Conservation (phyloP, 2,113 vertebrate species). For the Nestor notabilis region DNA sequence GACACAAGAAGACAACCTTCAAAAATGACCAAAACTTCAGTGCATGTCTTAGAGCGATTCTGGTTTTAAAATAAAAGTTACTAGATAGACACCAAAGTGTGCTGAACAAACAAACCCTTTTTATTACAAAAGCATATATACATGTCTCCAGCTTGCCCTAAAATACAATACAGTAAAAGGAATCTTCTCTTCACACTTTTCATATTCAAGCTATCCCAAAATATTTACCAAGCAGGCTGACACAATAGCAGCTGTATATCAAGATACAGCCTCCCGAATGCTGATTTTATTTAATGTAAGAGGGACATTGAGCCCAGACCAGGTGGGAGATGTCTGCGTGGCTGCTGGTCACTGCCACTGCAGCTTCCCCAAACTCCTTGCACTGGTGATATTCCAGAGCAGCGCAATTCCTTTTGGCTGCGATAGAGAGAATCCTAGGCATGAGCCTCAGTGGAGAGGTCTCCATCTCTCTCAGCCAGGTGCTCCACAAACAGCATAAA, state of each 20-base stretch:
- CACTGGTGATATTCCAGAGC: background rate
- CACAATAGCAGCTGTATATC: background rate
- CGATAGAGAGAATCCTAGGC: background rate
- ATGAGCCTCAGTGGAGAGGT: background rate
- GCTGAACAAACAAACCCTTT: background rate
- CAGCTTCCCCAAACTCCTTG: background rate
- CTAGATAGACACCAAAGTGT: background rate
- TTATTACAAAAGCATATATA: background rate
- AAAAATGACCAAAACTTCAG: background rate
- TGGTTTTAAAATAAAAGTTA: background rate
- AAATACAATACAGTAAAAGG: background rate
- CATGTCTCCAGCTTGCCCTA: background rate
- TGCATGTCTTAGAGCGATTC: background rate
- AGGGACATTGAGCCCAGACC: background rate
- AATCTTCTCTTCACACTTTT: background rate
- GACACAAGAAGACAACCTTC: background rate
- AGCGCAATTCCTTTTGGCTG: fast-evolving
- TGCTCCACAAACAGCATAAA: background rate
- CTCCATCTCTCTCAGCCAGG: background rate
- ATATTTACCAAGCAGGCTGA: background rate
- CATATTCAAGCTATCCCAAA: background rate
- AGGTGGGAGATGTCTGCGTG: background rate
- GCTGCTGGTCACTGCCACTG: background rate
- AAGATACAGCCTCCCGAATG: background rate
- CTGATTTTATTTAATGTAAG: background rate